Evolutionary conservation across 35 echinoderm and acorn worm species (phyloP).

Genomic region (Ptychodera flava): DNA sequence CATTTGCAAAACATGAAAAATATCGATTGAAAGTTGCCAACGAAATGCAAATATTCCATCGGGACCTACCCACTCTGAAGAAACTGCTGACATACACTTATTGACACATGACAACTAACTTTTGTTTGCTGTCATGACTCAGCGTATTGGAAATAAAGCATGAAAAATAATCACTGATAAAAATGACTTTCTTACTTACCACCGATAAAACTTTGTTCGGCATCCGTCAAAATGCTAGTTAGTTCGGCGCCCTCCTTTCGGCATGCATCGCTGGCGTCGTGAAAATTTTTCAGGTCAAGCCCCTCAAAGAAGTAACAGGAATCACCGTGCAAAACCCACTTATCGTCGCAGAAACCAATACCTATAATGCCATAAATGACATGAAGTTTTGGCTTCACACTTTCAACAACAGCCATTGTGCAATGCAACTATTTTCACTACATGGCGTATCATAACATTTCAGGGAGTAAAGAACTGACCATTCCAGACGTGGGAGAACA

Average conservation of each 20-base stretch:
- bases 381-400: not conserved
- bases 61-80: too few species aligned
- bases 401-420: not conserved
- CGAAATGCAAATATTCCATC: not conserved
- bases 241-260: slow-evolving; percentile 24
- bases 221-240: slow-evolving; percentile 50
- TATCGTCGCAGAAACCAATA: slow-evolving; percentile 29
- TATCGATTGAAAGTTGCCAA: not conserved
- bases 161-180: not conserved
- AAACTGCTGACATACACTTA: too few species aligned
- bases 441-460: not conserved
- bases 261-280: not conserved
- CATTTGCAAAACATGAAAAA: not conserved
- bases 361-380: slow-evolving; percentile 1
- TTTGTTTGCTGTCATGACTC: not conserved
- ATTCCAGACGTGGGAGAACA: not conserved
- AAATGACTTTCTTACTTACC: not conserved
- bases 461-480: not conserved
- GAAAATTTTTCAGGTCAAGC: not conserved
- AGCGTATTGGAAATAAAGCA: too few species aligned
- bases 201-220: slow-evolving; percentile 51
- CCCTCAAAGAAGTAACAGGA: slow-evolving; percentile 11
- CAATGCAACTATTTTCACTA: not conserved
- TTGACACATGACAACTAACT: not conserved
- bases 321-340: slow-evolving; percentile 29